A percentile compares a stretch with the other conserved stretches of the same genome.
Evolutionary conservation across 2,113 vertebrate species (phyloP).

Genomic region (Brachypteracias leptosomus): DNA sequence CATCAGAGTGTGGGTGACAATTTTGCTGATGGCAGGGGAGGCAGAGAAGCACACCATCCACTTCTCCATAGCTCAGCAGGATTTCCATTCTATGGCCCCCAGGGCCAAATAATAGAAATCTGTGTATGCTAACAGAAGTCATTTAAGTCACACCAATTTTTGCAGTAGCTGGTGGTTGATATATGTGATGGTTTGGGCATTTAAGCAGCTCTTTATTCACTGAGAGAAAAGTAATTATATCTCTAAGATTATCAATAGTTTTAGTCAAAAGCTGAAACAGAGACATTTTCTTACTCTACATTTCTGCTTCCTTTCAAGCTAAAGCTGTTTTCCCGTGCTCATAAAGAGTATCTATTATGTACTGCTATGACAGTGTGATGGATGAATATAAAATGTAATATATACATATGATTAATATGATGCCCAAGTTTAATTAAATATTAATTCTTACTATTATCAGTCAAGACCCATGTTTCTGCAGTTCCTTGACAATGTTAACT

Average conservation of each 20-base stretch:
- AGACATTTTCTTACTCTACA: background rate
- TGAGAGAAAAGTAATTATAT: background rate
- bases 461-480: background rate
- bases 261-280: background rate
- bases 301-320: background rate
- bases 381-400: background rate
- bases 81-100: background rate
- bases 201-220: conserved; percentile 24
- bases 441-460: conserved; percentile 13
- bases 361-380: background rate
- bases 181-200: background rate
- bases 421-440: conserved; percentile 26
- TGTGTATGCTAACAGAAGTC: background rate
- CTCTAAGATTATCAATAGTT: background rate
- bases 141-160: background rate
- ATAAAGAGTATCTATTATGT: background rate
- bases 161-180: background rate
- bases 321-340: background rate
- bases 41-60: background rate
- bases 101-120: background rate
- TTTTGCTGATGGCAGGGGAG: background rate
- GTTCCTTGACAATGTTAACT: background rate
- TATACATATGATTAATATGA: background rate
- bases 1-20: background rate
- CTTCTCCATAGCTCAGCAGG: background rate